phyloP scores from a whole-genome alignment of 2,113 vertebrate genomes.

The Hiodon alosoides region DNA sequence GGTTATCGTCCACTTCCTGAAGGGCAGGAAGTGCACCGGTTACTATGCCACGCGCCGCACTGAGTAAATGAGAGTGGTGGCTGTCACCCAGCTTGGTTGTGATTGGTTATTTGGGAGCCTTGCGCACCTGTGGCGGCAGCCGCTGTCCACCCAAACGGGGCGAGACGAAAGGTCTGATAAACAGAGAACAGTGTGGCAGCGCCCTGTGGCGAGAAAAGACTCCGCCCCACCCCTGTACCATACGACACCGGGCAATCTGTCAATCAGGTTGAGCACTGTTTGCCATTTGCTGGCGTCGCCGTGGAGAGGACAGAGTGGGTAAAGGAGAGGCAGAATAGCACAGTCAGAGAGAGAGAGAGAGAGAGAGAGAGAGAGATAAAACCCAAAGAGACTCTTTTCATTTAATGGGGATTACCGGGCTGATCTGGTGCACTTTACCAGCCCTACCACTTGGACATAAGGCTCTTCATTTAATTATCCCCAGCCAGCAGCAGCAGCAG shows the following conservation, averaged over 20 bases:
- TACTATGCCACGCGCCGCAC: too few species aligned
- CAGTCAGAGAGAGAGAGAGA: not conserved
- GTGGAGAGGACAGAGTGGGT: not conserved
- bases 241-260: constrained; percentile 47
- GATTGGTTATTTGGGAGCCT: too few species aligned
- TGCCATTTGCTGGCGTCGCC: constrained; percentile 1
- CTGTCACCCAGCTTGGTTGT: too few species aligned
- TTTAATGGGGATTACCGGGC: constrained; percentile 56
- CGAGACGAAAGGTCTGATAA: constrained; percentile 31
- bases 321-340: not conserved
- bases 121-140: too few species aligned
- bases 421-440: constrained; percentile 55
- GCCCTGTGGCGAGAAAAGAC: constrained; percentile 11
- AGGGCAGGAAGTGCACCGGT: too few species aligned
- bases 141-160: constrained; percentile 25
- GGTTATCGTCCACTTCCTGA: too few species aligned
- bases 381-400: constrained; percentile 39
- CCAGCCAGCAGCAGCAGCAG: constrained; percentile 30
- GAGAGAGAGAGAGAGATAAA: constrained; percentile 36
- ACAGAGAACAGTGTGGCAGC: constrained; percentile 17
- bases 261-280: constrained; percentile 41
- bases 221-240: not conserved
- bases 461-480: constrained; percentile 57
- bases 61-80: too few species aligned
- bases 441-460: constrained; percentile 48